Evolutionary conservation across 1,140 invertebrate genomes (phyloP), one percentile per base, ranked within the genome.

Genomic region (Scaptomyza montana): DNA sequence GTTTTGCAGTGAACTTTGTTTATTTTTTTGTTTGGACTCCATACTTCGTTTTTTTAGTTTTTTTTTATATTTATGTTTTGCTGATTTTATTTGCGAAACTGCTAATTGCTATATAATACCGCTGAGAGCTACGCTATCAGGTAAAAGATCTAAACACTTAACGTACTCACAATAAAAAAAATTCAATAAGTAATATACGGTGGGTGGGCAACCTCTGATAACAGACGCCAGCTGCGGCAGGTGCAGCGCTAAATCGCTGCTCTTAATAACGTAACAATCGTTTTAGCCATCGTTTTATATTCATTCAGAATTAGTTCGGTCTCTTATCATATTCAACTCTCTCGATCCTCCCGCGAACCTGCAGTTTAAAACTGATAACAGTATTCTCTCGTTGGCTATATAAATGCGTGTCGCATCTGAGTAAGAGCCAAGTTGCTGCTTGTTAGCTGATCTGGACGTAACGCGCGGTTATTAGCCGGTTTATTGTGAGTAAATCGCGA

Each of bases 401-500:
- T 49, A 74, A 74, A 60, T 45, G 54, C 30, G 39, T 21, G 25
- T 30, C 21, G 25, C 28, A 68, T 61, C 54, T 64, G 54, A 47
- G 41, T 10, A 74, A 57, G 54, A 59, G 67, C 13, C 47, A 70
- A 74, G 72, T 74, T 60, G 12, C 21, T 65, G 47, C 7, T 60
- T 51, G 69, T 72, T 57, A 59, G 46, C 41, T 30, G 67, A 67
- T 61, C 56, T 28, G 64, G 25, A 67, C 63, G 69, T 41, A 49
- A 60, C 63, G 39, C 10, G 51, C 16, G 56, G 60, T 51, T 62
- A 39, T 28, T 39, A 30, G 41, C 43, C 56, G 41, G 55, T 61
- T 73, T 50, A 50, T 68, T 55, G 64, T 73, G 64, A 73, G 69
- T 72, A 4, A 12, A 21, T 46, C 47, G 47, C n/a, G 62, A 28